Base-by-base conservation (phyloP, 2,888 invertebrate species). In the Scaptomyza tumidula region DNA sequence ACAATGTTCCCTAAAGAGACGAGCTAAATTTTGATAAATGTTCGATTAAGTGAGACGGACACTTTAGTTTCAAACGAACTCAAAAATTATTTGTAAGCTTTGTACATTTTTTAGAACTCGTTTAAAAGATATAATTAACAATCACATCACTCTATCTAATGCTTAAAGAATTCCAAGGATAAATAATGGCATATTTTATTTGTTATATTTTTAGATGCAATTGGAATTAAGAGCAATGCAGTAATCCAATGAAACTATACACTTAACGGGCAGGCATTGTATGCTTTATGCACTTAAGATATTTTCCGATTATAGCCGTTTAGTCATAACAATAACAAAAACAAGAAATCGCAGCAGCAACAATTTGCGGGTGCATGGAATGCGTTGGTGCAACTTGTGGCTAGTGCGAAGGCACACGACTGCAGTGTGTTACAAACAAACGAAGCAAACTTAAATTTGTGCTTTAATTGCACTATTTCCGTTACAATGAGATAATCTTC, bases 381-480 rank as follows among this genome's bases (percentile, higher is more conserved):
- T 33, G 24, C 11, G 13, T 27, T 16, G 16, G 52, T 64, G 50
- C 49, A 69, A 39, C 60, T 63, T 76, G 71, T 49, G 62, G 56
- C 63, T 54, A 78, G 49, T 63, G 59, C 49, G 37, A 31, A 16
- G 33, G 64, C 43, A 61, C 39, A 41, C 39, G 14, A 45, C 41
- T 59, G 59, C 61, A 56, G 45, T 6, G n/a, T 46, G 19, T 43
- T 43, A 0, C 7, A 31, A 31, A 48, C 57, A 58, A 49, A 53
- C 39, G n/a, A 37, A 46, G 61, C 66, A 73, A 72, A 72, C 80
- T 81, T 67, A 82, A 86, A 83, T 80, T 75, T 80, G 74, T 80
- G 86, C 79, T 87, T 90, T 86, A 90, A 87, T 90, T 90, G 89
- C 88, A 81, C 82, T 66, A 87, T 87, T 90, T 89, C 90, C 89